Evolutionary conservation across 2,888 invertebrate species (phyloP), one percentile per base, ranked within the genome.

Genomic region (Cryptocephalus primarius): DNA sequence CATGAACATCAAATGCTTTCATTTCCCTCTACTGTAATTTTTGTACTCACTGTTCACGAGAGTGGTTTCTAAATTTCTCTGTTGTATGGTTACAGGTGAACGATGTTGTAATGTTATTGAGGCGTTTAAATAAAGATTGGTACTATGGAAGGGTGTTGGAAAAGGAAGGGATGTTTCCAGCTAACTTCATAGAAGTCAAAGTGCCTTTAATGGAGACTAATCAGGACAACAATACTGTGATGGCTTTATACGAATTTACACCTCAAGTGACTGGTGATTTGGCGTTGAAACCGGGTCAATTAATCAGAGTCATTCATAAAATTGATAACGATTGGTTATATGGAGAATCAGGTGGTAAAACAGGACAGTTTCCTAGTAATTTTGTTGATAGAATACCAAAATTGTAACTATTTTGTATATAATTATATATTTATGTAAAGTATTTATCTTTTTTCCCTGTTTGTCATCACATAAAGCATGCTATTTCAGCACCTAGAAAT

Each of bases 121-220:
- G 79, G 59, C 75, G 79, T 60, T 74, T 89, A 31, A 86, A 88
- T 63, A 75, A 78, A 33, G 88, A 88, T 55, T 93, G 92, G 92
- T 70, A 85, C 53, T 80, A 77, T 63, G 92, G 92, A 8, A 77
- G 78, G 56, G 69, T 83, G 45, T 59, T 60, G 43, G 68, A 69
- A 45, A 78, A 77, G 45, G 80, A 83, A 64, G 92, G 92, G 36
- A 81, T 91, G 55, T 91, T 92, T 70, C 92, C 92, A 1, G 73
- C 76, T 14, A 86, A 80, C 68, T 91, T 86, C 69, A 77, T 91
- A 53, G 80, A 88, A 57, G 71, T 90, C 40, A 80, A 82, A 64
- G 77, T 85, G 54, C 85, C 88, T 45, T 68, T 87, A 47, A 71
- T 75, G 32, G 72, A 70, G 52, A 4, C 22, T 22, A 6, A 22